Evolutionary conservation across 2,113 vertebrate genomes (phyloP), one percentile per base, ranked within the genome.

Genomic region (Illadopsis cleaveri): DNA sequence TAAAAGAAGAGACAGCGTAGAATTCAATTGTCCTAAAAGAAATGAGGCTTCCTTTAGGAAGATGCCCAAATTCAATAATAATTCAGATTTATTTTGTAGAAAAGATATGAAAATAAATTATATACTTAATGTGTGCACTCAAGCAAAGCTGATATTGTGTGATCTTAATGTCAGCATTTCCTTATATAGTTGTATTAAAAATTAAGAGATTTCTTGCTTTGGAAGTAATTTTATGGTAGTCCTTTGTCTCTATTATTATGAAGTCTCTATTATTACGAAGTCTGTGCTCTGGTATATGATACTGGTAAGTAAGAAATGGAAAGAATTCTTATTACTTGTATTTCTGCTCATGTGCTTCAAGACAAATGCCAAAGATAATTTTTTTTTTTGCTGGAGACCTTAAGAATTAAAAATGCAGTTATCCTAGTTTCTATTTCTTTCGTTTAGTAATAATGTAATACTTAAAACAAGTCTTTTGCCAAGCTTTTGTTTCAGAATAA

Each of bases 401-500:
- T 48, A 70, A 81, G 81, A 92, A 83, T 84, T 92, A 90, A 94
- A 95, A 96, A 93, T 48, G 88, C 58, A 56, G 54, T 95, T 94
- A 89, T 44, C 31, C 81, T 94, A 89, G 64, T 97, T 97, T 86
- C 22, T 92, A 15, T 95, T 98, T 61, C 80, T 95, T 97, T 96
- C 68, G 86, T 88, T 94, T 90, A 91, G 89, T 96, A 91, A 94
- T 95, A 91, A 60, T 89, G 47, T 70, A 90, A 25, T 95, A 60
- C 73, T 95, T 96, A 45, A 13, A 24, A 83, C 72, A 93, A 70
- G 53, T 62, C 48, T 92, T 95, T 89, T 94, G 96, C 89, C 95
- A 93, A 79, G 91, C 91, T 97, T 98, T 97, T 98, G 97, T 98
- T 98, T 93, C 81, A 95, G 93, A 96, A 96, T 92, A 97, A 97